Evolutionary conservation across 2,797 vertebrate species (phyloP).

Genomic region (Nothura maculosa): DNA sequence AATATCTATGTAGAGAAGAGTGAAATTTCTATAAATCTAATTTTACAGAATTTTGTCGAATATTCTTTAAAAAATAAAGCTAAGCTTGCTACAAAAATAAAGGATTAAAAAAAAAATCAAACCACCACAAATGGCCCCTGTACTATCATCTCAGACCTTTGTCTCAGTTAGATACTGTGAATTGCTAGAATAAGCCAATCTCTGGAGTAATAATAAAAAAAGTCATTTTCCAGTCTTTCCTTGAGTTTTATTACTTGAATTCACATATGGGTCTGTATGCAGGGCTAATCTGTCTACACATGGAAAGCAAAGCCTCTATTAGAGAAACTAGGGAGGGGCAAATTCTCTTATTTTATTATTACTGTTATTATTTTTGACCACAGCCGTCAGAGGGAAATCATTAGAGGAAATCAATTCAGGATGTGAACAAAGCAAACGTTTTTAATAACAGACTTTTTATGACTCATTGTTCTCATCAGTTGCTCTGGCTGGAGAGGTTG

Average conservation of each 20-base stretch:
- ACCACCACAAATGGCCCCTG: background rate
- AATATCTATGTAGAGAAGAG: too few relatives aligned
- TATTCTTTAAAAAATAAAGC: background rate
- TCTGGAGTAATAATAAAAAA: background rate
- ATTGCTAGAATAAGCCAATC: rapidly evolving
- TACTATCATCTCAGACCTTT: background rate
- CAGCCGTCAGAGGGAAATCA: conserved; percentile 40
- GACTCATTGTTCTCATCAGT: conserved; percentile 47
- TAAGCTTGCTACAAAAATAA: background rate
- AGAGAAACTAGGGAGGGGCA: background rate
- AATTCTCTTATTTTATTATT: conserved; percentile 39
- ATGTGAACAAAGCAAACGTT: conserved; percentile 57
- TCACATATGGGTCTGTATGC: background rate
- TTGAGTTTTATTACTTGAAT: background rate
- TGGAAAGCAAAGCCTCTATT: background rate
- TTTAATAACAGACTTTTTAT: conserved; percentile 37
- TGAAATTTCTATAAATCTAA: background rate
- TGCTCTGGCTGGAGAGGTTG: background rate
- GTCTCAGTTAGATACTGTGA: rapidly evolving
- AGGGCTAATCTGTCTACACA: background rate
- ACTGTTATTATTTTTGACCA: conserved; percentile 34
- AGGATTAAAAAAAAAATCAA: background rate
- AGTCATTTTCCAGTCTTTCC: background rate
- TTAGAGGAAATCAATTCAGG: conserved; percentile 63
- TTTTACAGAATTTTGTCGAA: background rate